Evolutionary conservation across 2,113 vertebrate species (phyloP), one percentile per base, ranked within the genome.

Genomic region (Irena cyanogastra): DNA sequence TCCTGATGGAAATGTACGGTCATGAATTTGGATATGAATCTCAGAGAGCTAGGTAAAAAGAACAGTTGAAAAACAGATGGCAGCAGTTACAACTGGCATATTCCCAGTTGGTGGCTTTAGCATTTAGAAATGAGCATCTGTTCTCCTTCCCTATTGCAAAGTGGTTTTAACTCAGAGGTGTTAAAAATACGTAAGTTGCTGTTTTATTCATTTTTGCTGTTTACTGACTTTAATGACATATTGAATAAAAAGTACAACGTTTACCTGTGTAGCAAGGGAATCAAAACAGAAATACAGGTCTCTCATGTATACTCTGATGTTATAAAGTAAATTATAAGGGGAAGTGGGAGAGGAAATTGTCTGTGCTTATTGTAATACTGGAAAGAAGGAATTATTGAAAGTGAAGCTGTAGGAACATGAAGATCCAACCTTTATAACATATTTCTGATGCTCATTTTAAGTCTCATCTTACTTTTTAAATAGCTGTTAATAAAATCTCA

Each of bases 31-130:
- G 95, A 97, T 84, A 94, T 85, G 83, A 97, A 95, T 97, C 94
- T 94, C 88, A 92, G 93, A 95, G 89, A 97, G 94, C 61, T 96
- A 97, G 97, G 97, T 98, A 97, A 98, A 98, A 98, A 97, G 98
- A 98, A 98, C 97, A 98, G 97, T 98, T 96, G 95, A 96, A 98
- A 98, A 98, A 97, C 98, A 98, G 98, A 98, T 98, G 98, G 98
- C 97, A 96, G 96, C 93, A 98, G 97, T 97, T 98, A 97, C 97
- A 98, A 97, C 94, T 97, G 97, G 97, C 97, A 97, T 97, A 97
- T 98, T 98, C 97, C 98, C 98, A 98, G 97, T 95, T 98, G 97
- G 97, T 97, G 97, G 97, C 96, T 98, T 97, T 97, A 98, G 97
- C 97, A 98, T 98, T 98, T 97, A 98, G 97, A 98, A 97, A 97